A percentile compares a stretch with the other conserved stretches of the same genome.
Evolutionary conservation across 2,797 vertebrate genomes (phyloP).

Genomic region (Epinephelus coioides): DNA sequence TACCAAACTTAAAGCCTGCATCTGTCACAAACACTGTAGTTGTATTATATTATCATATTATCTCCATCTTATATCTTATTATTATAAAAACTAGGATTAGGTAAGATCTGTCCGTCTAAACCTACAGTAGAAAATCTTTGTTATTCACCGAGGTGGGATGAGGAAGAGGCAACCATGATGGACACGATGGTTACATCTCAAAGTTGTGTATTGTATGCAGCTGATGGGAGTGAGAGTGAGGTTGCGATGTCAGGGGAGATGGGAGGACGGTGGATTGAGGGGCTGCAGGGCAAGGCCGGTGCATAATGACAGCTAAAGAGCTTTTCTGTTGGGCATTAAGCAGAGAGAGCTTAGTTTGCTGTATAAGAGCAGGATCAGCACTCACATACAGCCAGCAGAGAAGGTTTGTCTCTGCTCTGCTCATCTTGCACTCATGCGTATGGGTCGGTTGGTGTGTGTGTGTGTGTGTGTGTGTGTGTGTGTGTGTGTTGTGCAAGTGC

Average conservation of each 20-base stretch:
- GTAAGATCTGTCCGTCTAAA: background rate
- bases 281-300: conserved; percentile 23
- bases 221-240: conserved; percentile 22
- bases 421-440: conserved; percentile 52
- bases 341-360: conserved; percentile 79
- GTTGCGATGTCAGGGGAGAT: conserved; percentile 33
- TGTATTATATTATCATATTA: background rate
- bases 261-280: conserved; percentile 45
- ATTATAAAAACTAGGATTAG: conserved; percentile 1
- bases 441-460: conserved; percentile 17
- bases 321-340: conserved; percentile 80
- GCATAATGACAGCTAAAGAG: conserved; percentile 81
- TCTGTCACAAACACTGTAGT: background rate
- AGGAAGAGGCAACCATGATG: background rate
- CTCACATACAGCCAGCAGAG: conserved; percentile 47
- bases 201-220: conserved; percentile 2
- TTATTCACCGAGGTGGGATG: background rate
- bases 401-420: conserved; percentile 46
- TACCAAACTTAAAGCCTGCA: background rate
- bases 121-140: background rate
- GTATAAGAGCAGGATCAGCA: conserved; percentile 80
- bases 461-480: conserved; percentile 26
- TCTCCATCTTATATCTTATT: background rate
- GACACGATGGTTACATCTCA: background rate
- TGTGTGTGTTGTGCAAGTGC: conserved; percentile 24